These are phyloP conservation scores for Seriola aureovittata DNA, from an alignment of 2,113 vertebrate species.

Conservation along the genomic window DNA sequence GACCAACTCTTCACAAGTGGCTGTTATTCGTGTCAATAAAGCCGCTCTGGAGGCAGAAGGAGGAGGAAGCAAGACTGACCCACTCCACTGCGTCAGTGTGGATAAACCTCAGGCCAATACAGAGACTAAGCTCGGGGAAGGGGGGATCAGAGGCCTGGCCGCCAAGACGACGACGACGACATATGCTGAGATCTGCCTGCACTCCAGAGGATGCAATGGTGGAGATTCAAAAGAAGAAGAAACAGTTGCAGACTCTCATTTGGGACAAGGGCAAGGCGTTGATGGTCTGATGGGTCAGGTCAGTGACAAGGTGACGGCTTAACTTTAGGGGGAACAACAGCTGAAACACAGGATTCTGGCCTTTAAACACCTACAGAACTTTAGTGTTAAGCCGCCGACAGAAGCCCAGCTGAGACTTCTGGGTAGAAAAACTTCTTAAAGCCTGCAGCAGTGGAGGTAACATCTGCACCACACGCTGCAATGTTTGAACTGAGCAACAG, in stretches of 20 bases:
- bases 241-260: neutral
- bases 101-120: constrained; percentile 24
- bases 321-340: neutral
- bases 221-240: constrained; percentile 11
- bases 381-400: neutral
- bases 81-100: constrained; percentile 28
- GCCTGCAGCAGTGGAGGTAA: neutral
- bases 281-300: neutral
- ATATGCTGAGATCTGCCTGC: constrained; percentile 42
- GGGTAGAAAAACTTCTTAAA: neutral
- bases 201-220: neutral
- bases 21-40: constrained; percentile 46
- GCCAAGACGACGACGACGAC: constrained; percentile 8
- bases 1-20: constrained; percentile 30
- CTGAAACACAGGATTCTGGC: constrained; percentile 1
- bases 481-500: neutral
- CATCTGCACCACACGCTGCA: neutral
- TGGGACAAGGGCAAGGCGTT: neutral
- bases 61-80: neutral
- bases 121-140: neutral
- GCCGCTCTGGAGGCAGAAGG: constrained; percentile 9
- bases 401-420: neutral
- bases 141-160: constrained; percentile 28
- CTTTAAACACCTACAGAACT: neutral
- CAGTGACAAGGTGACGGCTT: neutral